Base-by-base conservation (phyloP, 2,888 invertebrate genomes). In the Stenolophus ochropezus region DNA sequence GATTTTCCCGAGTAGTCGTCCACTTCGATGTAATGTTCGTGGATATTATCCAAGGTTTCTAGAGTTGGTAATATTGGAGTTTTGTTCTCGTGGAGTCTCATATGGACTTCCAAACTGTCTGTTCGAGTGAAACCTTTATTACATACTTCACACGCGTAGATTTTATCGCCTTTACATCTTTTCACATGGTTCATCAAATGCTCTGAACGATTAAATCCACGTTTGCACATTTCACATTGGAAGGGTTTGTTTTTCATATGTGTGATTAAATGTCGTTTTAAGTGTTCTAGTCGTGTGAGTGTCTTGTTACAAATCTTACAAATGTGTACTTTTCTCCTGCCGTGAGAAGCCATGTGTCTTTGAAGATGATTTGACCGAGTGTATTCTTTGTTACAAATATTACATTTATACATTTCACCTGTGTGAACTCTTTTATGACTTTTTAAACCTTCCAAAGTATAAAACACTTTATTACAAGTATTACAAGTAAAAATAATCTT, bases 141-240 rank as follows among this genome's bases (percentile, higher is more conserved):
- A 83, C 90, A 90, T 71, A 90, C 87, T 83, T 90, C 89, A 84
- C 90, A 90, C 56, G 89, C 87, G 83, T 89, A 88, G 2, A 89
- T 88, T 82, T 87, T 87, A 82, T 90, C 90, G 1, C 90, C 90
- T 85, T 89, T 89, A 83, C 89, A 89, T 58, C 88, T 85, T 23
- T 87, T 87, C 6, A 85, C 83, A 82, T 90, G 90, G 82, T 87
- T 88, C 27, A 86, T 85, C 79, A 89, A 85, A 84, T 89, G 89
- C 83, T 89, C 89, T 0, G 87, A 84, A 51, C 89, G 84, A 83
- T 88, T 90, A 83, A 90, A 90, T 0, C 89, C 89, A 23, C 89
- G 84, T 82, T 88, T 88, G 84, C 90, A 90, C 5, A 87, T 87
- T 73, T 85, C 86, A 83, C 90, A 90, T 77, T 86, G 85, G 80